phyloP scores from a whole-genome alignment of 2,888 invertebrate species.

The Thymelicus acteon region DNA sequence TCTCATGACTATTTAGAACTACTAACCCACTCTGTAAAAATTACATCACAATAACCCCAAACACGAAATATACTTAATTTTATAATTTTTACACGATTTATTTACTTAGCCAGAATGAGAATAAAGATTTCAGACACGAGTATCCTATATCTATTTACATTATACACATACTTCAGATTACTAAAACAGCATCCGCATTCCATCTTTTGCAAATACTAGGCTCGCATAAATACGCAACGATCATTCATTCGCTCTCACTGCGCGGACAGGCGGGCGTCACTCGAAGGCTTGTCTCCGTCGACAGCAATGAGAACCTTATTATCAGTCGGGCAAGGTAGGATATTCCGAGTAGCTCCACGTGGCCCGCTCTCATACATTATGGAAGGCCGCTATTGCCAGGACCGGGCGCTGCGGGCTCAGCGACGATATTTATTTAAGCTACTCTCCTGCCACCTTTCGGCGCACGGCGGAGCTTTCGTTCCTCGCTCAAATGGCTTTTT shows the following conservation, averaged over 20 bases:
- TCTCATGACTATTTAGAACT: no score
- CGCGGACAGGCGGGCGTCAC: slow-evolving; percentile 31
- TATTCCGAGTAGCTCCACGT: background rate
- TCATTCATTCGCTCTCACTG: slow-evolving; percentile 22
- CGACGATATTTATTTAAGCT: slow-evolving; percentile 35
- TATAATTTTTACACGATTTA: no score
- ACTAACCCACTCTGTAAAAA: no score
- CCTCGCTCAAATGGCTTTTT: slow-evolving; percentile 29
- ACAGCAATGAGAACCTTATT: background rate
- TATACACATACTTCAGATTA: no score
- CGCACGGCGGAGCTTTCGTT: slow-evolving; percentile 19
- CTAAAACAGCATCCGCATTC: no score
- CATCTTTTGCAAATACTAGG: background rate
- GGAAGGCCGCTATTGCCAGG: slow-evolving; percentile 23
- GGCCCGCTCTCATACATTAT: slow-evolving; percentile 25
- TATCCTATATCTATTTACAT: no score
- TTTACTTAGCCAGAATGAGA: no score
- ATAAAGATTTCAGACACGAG: no score
- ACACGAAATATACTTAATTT: no score
- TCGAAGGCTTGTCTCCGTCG: slow-evolving; percentile 6
- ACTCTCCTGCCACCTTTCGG: slow-evolving; percentile 31
- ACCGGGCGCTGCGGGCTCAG: slow-evolving; percentile 14
- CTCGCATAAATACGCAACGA: slow-evolving; percentile 29
- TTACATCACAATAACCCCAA: no score
- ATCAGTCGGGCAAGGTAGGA: background rate